These are phyloP conservation scores for Drosophila willistoni DNA, from an alignment of 1,140 invertebrate genomes.

Conservation along the genomic window DNA sequence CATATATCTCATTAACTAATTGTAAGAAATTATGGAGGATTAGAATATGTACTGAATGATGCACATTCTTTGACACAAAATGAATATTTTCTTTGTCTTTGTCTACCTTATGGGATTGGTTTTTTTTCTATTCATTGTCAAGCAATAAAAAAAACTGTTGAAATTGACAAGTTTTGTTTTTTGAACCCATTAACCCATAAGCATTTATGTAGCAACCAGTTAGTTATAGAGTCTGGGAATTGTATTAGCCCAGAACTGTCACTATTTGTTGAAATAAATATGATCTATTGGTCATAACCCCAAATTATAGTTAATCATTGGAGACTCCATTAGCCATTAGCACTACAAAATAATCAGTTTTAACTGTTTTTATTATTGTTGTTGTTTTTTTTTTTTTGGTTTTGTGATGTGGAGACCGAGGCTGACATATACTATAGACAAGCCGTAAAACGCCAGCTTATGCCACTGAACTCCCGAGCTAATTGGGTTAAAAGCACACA, in stretches of 20 bases:
- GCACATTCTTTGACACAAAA: no score
- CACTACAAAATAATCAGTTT: slow-evolving; percentile 61
- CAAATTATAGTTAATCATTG: slow-evolving; percentile 31
- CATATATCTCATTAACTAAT: no score
- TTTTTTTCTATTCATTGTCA: not conserved
- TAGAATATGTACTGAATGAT: no score
- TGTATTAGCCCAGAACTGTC: slow-evolving; percentile 12
- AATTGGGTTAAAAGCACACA: slow-evolving; percentile 74
- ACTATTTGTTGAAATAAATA: not conserved
- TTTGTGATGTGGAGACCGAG: slow-evolving; percentile 16
- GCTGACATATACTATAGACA: slow-evolving; percentile 29
- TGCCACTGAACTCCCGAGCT: slow-evolving; percentile 61
- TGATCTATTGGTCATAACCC: slow-evolving; percentile 49
- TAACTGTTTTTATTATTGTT: slow-evolving; percentile 7
- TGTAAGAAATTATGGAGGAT: no score
- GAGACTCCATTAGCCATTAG: slow-evolving; percentile 46
- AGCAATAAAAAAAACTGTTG: not conserved
- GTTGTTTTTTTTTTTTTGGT: slow-evolving; percentile 1
- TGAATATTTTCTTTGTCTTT: no score
- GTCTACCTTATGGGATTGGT: not conserved
- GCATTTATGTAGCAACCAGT: slow-evolving; percentile 4
- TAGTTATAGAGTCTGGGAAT: slow-evolving; percentile 4
- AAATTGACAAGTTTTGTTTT: not conserved
- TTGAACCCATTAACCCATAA: not conserved
- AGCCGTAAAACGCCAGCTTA: slow-evolving; percentile 54